Base-by-base conservation (phyloP, 2,888 invertebrate genomes). In the Hydraecia micacea region DNA sequence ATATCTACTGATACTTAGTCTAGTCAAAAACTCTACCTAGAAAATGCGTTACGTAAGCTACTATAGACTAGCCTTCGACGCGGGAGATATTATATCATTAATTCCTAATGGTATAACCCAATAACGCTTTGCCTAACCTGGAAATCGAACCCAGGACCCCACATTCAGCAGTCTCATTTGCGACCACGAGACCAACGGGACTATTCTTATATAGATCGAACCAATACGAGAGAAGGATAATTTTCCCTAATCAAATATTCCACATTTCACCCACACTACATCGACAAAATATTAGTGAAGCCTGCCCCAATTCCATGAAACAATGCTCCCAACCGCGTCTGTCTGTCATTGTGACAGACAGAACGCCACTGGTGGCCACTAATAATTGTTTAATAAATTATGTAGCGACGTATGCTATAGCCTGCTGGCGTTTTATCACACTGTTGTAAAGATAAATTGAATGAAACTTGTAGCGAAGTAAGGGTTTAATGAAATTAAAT, bases 381-480 rank as follows among this genome's bases (percentile, higher is more conserved):
- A 72, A 80, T 77, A 72, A 80, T 78, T 84, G 84, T 84, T 80
- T 72, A 67, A 74, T 84, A 74, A 80, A 84, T 80, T 77, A 72
- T 65, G 42, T 73, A 39, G 70, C 39, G 1, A 36, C n/a, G 58
- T 73, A 58, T 60, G 67, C n/a, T 62, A 70, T 42, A 32, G 36
- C 18, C 49, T 21, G n/a, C 21, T n/a, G 60, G 49, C 25, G n/a
- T 55, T 79, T 55, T 55, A 68, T 68, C 3, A n/a, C 11, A 68
- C 13, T 15, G 11, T 21, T 63, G 21, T 49, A 63, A 62, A 49
- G 25, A 74, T 49, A 39, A 58, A 55, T 58, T 2, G 15, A 39
- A 15, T 52, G 49, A 55, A 39, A 76, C 18, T 39, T 68, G 9
- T 49, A n/a, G 13, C 13, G 13, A 69, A 55, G 55, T 74, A 42